Conservation (phyloP, 30 jellyfish, hydroid and myxozoan genomes). For the Rhopilema esculentum region DNA sequence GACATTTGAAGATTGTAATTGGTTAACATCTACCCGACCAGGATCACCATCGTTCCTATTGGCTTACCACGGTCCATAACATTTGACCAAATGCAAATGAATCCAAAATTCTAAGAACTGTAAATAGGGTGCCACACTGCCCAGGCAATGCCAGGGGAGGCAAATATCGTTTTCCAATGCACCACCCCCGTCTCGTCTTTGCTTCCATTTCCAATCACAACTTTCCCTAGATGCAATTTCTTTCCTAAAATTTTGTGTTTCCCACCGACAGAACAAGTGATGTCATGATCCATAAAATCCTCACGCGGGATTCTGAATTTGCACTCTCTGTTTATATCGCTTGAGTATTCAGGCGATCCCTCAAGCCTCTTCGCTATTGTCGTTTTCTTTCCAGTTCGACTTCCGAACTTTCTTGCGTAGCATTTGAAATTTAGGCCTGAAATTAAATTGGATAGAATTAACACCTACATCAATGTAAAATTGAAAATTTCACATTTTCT, state of each 20-base stretch:
- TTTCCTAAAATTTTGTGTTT: conserved; percentile 88
- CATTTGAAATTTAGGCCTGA: conserved; percentile 44
- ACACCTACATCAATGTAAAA: no score
- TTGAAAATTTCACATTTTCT: no score
- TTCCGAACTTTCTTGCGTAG: conserved; percentile 53
- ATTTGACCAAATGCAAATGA: no score
- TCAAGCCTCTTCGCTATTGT: conserved; percentile 8
- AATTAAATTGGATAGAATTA: neutral
- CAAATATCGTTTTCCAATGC: conserved; percentile 84
- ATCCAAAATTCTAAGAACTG: conserved; percentile 41
- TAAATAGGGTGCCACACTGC: conserved; percentile 96
- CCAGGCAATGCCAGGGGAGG: conserved; percentile 94
- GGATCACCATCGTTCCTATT: no score
- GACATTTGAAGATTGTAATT: no score
- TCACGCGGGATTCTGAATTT: conserved; percentile 66
- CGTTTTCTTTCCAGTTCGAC: conserved; percentile 55
- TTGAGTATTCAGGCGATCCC: neutral
- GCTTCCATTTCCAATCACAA: conserved; percentile 65
- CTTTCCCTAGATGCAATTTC: conserved; percentile 81
- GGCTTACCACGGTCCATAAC: no score
- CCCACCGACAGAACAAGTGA: conserved; percentile 69
- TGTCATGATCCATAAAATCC: conserved; percentile 51
- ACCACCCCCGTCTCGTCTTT: conserved; percentile 85
- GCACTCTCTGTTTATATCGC: conserved; percentile 64
- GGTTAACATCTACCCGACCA: no score